Percentiles rank a stretch among this genome's conserved stretches.
phyloP scores from a whole-genome alignment of 2,888 invertebrate species.

The Cryptops parisi region DNA sequence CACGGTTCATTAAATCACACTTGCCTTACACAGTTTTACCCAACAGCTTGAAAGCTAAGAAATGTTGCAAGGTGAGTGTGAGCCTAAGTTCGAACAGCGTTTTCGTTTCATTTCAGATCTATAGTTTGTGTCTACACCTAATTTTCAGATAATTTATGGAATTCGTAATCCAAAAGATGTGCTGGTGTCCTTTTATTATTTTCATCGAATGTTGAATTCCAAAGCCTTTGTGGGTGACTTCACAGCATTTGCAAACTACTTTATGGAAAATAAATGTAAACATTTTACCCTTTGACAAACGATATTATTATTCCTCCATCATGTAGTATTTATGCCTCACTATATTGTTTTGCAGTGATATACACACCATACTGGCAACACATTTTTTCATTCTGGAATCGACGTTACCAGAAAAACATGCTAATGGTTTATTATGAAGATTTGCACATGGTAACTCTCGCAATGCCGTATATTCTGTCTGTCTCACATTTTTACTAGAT shows the following conservation, averaged over 20 bases:
- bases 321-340: not conserved
- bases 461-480: no score
- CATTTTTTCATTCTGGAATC: slow-evolving; percentile 7
- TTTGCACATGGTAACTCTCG: slow-evolving; percentile 2
- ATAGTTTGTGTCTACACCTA: not conserved
- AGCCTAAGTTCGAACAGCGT: not conserved
- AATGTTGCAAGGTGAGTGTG: not conserved
- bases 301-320: not conserved
- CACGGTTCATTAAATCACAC: slow-evolving; percentile 9
- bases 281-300: not conserved
- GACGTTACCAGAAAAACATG: slow-evolving; percentile 6
- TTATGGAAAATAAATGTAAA: slow-evolving; percentile 4
- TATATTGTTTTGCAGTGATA: slow-evolving; percentile 2
- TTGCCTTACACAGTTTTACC: not conserved
- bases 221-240: slow-evolving; percentile 3
- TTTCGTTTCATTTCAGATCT: not conserved
- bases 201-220: slow-evolving; percentile 1
- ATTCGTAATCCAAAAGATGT: slow-evolving; percentile 10
- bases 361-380: slow-evolving; percentile 12
- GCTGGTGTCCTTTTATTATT: slow-evolving; percentile 6
- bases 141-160: slow-evolving; percentile 5
- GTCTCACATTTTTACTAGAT: no score
- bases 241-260: not conserved
- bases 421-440: slow-evolving; percentile 8
- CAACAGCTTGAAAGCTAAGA: not conserved